A percentile compares a stretch with the other conserved stretches of the same genome.
Evolutionary conservation across 2,797 vertebrate species (phyloP).

Genomic region (Fistularia tabacaria): DNA sequence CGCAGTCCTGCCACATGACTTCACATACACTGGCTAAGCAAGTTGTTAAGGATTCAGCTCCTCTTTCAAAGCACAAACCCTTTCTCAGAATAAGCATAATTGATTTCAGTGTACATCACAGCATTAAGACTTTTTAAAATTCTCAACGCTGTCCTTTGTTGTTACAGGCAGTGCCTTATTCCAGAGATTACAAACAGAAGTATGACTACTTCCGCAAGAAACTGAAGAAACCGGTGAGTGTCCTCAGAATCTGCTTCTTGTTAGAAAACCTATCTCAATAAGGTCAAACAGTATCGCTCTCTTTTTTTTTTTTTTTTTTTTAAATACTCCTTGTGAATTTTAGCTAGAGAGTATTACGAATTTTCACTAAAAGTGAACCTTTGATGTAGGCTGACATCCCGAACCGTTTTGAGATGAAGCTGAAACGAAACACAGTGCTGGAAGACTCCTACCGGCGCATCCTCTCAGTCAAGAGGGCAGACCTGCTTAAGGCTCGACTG

Average conservation of each 20-base stretch:
- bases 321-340: neutral
- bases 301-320: neutral
- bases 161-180: slow-evolving; percentile 94
- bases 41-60: no score
- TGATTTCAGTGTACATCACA: no score
- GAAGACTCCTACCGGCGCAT: slow-evolving; percentile 95
- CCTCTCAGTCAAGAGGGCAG: slow-evolving; percentile 85
- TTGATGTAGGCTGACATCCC: slow-evolving; percentile 86
- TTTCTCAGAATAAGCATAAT: no score
- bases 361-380: neutral
- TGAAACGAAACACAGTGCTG: slow-evolving; percentile 83
- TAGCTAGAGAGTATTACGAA: neutral
- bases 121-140: no score
- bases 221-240: slow-evolving; percentile 89
- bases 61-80: no score
- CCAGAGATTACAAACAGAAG: slow-evolving; percentile 97
- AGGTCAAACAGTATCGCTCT: no score
- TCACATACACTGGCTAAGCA: no score
- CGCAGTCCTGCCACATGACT: no score
- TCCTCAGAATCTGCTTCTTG: neutral
- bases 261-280: no score
- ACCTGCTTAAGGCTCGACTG: slow-evolving; percentile 91
- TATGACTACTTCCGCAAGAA: slow-evolving; percentile 98
- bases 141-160: slow-evolving; percentile 12
- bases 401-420: slow-evolving; percentile 94